Percentiles rank a stretch among this genome's conserved stretches.
Evolutionary conservation across 2,113 vertebrate genomes (phyloP).

Genomic region (Silurus asotus): DNA sequence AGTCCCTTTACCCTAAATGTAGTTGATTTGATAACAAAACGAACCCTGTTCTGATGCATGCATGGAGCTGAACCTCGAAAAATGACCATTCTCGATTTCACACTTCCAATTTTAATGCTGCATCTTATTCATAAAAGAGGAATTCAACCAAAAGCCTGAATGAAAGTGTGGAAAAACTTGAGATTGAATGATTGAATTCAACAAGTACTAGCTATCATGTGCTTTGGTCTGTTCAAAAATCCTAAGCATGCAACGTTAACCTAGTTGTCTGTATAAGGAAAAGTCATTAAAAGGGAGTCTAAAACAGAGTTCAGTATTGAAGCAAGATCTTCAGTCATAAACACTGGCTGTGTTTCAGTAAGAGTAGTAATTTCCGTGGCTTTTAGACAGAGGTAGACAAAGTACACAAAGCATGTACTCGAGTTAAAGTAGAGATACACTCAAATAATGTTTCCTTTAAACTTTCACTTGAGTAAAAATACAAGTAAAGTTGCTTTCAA

Average conservation of each 20-base stretch:
- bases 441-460: no score
- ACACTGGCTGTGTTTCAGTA: neutral
- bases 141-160: no score
- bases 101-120: no score
- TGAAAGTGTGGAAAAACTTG: no score
- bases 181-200: no score
- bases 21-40: neutral
- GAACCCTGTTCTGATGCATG: neutral
- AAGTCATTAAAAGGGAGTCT: neutral
- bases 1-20: neutral
- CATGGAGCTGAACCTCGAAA: neutral
- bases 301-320: neutral
- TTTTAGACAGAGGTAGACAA: neutral
- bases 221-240: neutral
- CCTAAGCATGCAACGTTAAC: neutral
- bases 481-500: no score
- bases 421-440: no score
- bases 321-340: neutral
- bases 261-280: neutral
- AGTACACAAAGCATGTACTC: no score
- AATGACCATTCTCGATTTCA: neutral
- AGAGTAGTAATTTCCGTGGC: neutral
- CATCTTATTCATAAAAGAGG: no score
- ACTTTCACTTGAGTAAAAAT: no score
- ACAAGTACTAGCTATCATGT: no score